Evolutionary conservation across 2,113 vertebrate species (phyloP), one percentile per base, ranked within the genome.

Genomic region (Crocuta crocuta): DNA sequence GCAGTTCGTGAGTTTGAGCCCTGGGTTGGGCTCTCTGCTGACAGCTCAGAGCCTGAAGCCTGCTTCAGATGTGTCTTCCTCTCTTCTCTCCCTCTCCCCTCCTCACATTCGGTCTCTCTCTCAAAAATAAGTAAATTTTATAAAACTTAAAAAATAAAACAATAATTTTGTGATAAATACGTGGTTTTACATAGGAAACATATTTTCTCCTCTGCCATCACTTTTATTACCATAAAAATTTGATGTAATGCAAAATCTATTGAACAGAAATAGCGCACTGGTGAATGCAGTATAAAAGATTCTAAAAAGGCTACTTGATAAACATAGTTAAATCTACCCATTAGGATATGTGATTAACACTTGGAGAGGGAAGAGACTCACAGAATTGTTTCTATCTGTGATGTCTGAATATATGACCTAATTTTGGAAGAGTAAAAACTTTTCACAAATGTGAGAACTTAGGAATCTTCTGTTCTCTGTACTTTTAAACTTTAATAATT

Each of bases 401-500:
- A 35, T 88, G 33, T 66, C 31, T 48, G 79, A 43, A n/a, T 48
- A 39, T 48, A 26, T 61, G 39, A 48, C 23, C 17, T 73, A 68
- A 85, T n/a, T 74, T 74, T 79, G 35, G 53, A 89, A 95, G 58
- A 53, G 15, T 74, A 31, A 92, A 92, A 74, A 17, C 66, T 81
- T 96, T 39, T 73, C 55, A 66, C 79, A 93, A 95, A 95, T 80
- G 8, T 86, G 39, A 21, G 33, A 96, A 85, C 48, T n/a, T 63
- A 12, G 11, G 33, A 68, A 81, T 97, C 74, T 73, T 5, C n/a
- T 74, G 2, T 80, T 91, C 2, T 21, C 24, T 65, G 19, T 66
- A 92, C 11, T 85, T 85, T 92, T 92, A n/a, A 21, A 55, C 23
- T 78, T 82, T 82, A 83, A 74, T 73, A 58, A 74, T n/a, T 50